Percentiles rank a stretch among this genome's conserved stretches.
Conservation (phyloP, 2,113 vertebrate genomes). For the Limanda limanda region DNA sequence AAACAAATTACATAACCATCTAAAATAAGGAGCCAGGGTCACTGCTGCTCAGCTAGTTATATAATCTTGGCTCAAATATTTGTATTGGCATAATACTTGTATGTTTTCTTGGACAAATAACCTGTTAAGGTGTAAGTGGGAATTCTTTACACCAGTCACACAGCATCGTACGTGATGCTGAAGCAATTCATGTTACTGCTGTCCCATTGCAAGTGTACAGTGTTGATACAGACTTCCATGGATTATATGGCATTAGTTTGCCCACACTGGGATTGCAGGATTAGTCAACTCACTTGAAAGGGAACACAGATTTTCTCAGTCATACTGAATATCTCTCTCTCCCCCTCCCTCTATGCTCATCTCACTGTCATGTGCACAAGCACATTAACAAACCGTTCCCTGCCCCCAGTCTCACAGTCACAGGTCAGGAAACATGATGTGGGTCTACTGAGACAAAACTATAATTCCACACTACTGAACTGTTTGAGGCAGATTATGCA, state of each 20-base stretch:
- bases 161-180: not conserved
- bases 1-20: too few relatives aligned
- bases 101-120: too few relatives aligned
- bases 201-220: slow-evolving; percentile 11
- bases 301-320: slow-evolving; percentile 29
- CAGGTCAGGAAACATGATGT: too few relatives aligned
- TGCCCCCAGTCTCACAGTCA: too few relatives aligned
- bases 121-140: not conserved
- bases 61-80: too few relatives aligned
- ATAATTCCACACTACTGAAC: too few relatives aligned
- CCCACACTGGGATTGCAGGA: slow-evolving; percentile 37
- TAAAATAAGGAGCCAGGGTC: too few relatives aligned
- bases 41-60: too few relatives aligned
- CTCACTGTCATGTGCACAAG: not conserved
- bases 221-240: slow-evolving; percentile 28
- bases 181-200: slow-evolving; percentile 8
- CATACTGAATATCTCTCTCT: not conserved
- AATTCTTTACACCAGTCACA: not conserved
- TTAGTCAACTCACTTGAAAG: slow-evolving; percentile 31
- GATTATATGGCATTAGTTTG: slow-evolving; percentile 57
- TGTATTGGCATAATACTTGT: too few relatives aligned
- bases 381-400: not conserved
- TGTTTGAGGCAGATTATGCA: too few relatives aligned
- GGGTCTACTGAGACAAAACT: too few relatives aligned
- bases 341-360: not conserved